Evolutionary conservation across 2,888 invertebrate species (phyloP), one percentile per base, ranked within the genome.

Genomic region (Malthinus flaveolus): DNA sequence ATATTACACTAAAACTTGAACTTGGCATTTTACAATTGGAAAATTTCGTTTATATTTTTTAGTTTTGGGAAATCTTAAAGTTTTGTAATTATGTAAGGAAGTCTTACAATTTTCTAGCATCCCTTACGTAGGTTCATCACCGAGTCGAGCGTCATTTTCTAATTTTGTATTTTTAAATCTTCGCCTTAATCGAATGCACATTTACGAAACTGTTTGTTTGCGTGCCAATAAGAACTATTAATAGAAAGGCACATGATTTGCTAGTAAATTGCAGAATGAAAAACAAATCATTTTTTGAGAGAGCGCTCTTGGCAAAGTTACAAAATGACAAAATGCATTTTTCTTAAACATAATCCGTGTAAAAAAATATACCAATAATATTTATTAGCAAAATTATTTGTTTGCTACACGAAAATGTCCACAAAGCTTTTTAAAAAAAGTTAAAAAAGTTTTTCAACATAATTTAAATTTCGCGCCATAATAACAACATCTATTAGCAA

Each of bases 121-220:
- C 48, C 32, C 46, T 35, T 47, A 13, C 46, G 49, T 53, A 53
- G n/a, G n/a, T n/a, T n/a, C 49, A 48, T 53, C 47, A 42, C 31
- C 46, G 23, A 47, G 50, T 37, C 51, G 7, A 39, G 32, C 52
- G 53, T 53, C 47, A 49, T 32, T 49, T 58, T 58, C 45, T 50
- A 23, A 23, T 3, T 49, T n/a, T 49, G 50, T 50, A 58, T 58
- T 57, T 57, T 39, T 57, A 57, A 47, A 36, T 32, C 37, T n/a
- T 45, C 37, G 53, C 39, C 46, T 39, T 34, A 50, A 33, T 15
- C 12, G 10, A 11, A 42, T 50, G 54, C 54, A 48, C 48, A 49
- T 55, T 35, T 33, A 34, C 31, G 34, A 44, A 44, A 49, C 33
- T 31, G 8, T 44, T 55, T 55, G 55, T 12, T 15, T 48, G 39